A percentile compares a stretch with the other conserved stretches of the same genome.
phyloP scores from a whole-genome alignment of 2,797 vertebrate species.

The Cyclura pinguis region DNA sequence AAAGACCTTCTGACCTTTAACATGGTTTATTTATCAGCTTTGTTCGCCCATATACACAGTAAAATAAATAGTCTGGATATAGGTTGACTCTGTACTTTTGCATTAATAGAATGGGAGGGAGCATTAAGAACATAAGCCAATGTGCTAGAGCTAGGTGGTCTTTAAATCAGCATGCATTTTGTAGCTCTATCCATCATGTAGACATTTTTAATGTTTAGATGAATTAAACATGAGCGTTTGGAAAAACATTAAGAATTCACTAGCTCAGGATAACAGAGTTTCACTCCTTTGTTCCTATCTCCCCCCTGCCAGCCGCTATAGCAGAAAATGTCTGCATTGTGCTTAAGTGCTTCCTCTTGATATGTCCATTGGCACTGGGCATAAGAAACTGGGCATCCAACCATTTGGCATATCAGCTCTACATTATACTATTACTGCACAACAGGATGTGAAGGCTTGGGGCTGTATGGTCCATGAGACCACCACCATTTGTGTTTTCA shows the following conservation, averaged over 20 bases:
- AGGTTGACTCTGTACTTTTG: conserved; percentile 61
- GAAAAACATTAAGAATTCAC: conserved; percentile 33
- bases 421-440: background rate
- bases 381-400: background rate
- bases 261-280: conserved; percentile 9
- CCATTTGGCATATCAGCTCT: no score
- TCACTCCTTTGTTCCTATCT: background rate
- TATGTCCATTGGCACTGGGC: background rate
- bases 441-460: background rate
- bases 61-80: conserved; percentile 67
- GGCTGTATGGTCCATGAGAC: background rate
- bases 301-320: no score
- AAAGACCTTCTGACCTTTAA: conserved; percentile 39
- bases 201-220: conserved; percentile 55
- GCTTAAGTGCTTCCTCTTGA: background rate
- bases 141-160: conserved; percentile 57
- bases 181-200: conserved; percentile 59
- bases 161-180: conserved; percentile 63
- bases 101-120: conserved; percentile 57
- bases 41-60: conserved; percentile 67
- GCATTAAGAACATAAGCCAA: conserved; percentile 56
- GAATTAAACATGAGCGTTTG: conserved; percentile 57
- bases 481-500: background rate
- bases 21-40: conserved; percentile 42
- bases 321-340: background rate